A percentile compares a stretch with the other conserved stretches of the same genome.
Conservation (phyloP, 2,113 vertebrate species). For the Buteo buteo region DNA sequence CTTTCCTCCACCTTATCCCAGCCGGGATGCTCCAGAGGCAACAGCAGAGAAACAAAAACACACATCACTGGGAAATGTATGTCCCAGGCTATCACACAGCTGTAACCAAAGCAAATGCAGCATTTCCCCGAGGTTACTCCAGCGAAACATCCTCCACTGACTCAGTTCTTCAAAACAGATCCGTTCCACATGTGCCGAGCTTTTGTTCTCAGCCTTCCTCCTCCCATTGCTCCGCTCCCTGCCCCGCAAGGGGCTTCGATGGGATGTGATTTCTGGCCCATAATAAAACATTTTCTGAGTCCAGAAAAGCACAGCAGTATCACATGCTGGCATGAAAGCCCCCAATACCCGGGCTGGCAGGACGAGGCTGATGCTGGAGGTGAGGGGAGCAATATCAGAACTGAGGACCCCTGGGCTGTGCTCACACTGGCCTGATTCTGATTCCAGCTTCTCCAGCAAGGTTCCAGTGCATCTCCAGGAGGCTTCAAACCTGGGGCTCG, state of each 20-base stretch:
- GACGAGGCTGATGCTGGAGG: not conserved
- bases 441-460: not conserved
- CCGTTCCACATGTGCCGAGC: not conserved
- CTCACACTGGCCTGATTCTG: accelerated
- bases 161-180: not conserved
- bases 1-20: not conserved
- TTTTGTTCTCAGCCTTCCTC: not conserved
- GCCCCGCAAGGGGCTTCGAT: accelerated
- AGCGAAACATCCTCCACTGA: not conserved
- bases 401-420: not conserved
- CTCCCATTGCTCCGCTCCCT: not conserved
- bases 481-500: not conserved
- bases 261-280: not conserved
- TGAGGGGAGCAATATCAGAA: not conserved
- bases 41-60: not conserved
- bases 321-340: accelerated
- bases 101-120: not conserved
- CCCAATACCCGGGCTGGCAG: not conserved
- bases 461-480: not conserved
- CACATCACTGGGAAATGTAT: not conserved
- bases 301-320: not conserved
- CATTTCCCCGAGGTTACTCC: not conserved
- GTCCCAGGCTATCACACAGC: not conserved
- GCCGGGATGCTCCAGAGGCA: not conserved
- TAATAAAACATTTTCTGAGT: not conserved